phyloP scores from a whole-genome alignment of 2,797 vertebrate genomes.

The Ceryle rudis region DNA sequence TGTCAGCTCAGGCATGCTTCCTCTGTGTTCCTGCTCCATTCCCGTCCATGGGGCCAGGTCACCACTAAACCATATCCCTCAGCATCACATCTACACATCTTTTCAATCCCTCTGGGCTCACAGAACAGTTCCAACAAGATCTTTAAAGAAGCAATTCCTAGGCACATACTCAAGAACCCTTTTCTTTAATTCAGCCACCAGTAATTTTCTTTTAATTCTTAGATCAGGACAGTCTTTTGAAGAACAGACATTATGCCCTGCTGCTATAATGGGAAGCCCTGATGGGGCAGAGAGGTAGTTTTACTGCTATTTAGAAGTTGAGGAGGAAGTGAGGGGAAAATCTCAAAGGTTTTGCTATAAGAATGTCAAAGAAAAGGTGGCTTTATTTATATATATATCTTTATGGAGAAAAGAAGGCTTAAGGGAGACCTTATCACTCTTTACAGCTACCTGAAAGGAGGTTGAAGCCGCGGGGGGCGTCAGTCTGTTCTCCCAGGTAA shows the following conservation, averaged over 20 bases:
- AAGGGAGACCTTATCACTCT: too few species aligned
- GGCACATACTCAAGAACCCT: fast-evolving
- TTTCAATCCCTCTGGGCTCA: background rate
- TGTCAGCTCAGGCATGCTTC: fast-evolving
- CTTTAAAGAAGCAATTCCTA: background rate
- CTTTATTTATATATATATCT: too few species aligned
- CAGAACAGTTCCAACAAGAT: background rate
- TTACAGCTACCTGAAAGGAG: too few species aligned
- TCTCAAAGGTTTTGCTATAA: background rate
- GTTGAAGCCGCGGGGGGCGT: too few species aligned
- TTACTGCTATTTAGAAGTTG: background rate
- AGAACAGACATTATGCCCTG: fast-evolving
- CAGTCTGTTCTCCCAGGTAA: too few species aligned
- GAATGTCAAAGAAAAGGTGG: too few species aligned
- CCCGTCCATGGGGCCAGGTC: background rate
- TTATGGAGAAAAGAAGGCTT: too few species aligned
- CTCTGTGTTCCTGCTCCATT: fast-evolving
- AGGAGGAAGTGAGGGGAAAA: background rate
- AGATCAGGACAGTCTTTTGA: background rate
- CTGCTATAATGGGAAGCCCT: background rate
- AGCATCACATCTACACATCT: too few species aligned
- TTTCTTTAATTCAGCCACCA: background rate
- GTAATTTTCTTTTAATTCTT: background rate
- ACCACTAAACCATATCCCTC: too few species aligned
- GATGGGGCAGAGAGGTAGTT: background rate